phyloP scores from a whole-genome alignment of 2,888 invertebrate genomes.

The Pterostichus niger region DNA sequence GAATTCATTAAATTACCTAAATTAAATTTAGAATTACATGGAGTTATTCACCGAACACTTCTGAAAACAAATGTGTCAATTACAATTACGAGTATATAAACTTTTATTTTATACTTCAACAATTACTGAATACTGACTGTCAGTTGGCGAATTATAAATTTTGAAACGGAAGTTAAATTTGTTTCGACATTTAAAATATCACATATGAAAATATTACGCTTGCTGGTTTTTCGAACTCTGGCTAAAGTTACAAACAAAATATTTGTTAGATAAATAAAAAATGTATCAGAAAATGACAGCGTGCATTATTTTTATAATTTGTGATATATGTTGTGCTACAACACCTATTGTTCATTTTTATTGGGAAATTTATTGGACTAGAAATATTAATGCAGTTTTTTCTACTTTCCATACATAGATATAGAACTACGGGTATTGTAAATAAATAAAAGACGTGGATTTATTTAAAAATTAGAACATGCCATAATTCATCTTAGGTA shows the following conservation, averaged over 20 bases:
- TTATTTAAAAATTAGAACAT: no score
- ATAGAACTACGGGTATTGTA: no score
- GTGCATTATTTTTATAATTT: background rate
- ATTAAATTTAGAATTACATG: conserved; percentile 47
- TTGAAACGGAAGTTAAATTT: conserved; percentile 9
- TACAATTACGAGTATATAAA: background rate
- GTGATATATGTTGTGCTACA: background rate
- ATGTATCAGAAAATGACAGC: background rate
- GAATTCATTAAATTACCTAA: conserved; percentile 50
- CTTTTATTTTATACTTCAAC: background rate
- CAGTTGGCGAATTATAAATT: background rate
- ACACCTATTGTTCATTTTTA: no score
- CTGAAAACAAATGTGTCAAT: conserved; percentile 25
- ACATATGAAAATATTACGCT: background rate
- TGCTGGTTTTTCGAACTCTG: background rate
- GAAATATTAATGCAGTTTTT: no score
- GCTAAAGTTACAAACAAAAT: background rate
- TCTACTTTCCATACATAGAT: no score
- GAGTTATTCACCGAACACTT: conserved; percentile 10
- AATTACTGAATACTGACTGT: background rate
- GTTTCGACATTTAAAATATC: conserved; percentile 1
- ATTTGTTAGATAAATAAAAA: background rate
- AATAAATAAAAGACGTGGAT: no score
- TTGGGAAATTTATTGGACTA: no score
- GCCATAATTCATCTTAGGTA: no score